phyloP scores from a whole-genome alignment of 2,113 vertebrate genomes.

The Prochilodus magdalenae region DNA sequence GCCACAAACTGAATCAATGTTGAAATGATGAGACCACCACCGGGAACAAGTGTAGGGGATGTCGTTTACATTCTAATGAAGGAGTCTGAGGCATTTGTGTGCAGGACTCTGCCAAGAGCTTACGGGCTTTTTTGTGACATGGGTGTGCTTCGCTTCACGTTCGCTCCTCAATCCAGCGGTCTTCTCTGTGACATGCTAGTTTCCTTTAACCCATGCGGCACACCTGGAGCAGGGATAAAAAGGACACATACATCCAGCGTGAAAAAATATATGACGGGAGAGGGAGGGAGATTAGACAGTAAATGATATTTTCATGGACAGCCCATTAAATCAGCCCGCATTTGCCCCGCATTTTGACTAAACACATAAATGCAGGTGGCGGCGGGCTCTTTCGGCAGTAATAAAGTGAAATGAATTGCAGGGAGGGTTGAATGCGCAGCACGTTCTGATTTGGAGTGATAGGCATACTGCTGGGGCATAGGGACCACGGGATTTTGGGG shows the following conservation, averaged over 20 bases:
- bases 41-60: not conserved
- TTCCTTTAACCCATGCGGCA: not conserved
- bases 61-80: not conserved
- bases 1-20: slow-evolving; percentile 51
- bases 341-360: slow-evolving; percentile 60
- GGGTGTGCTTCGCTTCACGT: slow-evolving; percentile 31
- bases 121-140: not conserved
- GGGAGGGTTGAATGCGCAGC: slow-evolving; percentile 43
- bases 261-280: slow-evolving; percentile 38
- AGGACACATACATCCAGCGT: slow-evolving; percentile 42
- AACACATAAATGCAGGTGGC: slow-evolving; percentile 57
- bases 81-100: not conserved
- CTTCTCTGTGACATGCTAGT: not conserved
- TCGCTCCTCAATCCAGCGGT: not conserved
- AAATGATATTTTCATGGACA: slow-evolving; percentile 61
- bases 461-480: slow-evolving; percentile 13
- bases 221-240: slow-evolving; percentile 42
- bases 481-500: not conserved
- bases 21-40: slow-evolving; percentile 17
- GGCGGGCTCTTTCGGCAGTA: slow-evolving; percentile 38
- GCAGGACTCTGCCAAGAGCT: not conserved
- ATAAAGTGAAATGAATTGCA: slow-evolving; percentile 56
- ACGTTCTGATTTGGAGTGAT: slow-evolving; percentile 41
- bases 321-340: slow-evolving; percentile 55
- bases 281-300: slow-evolving; percentile 55